phyloP scores from a whole-genome alignment of 2,797 vertebrate species.

The Labroides dimidiatus region DNA sequence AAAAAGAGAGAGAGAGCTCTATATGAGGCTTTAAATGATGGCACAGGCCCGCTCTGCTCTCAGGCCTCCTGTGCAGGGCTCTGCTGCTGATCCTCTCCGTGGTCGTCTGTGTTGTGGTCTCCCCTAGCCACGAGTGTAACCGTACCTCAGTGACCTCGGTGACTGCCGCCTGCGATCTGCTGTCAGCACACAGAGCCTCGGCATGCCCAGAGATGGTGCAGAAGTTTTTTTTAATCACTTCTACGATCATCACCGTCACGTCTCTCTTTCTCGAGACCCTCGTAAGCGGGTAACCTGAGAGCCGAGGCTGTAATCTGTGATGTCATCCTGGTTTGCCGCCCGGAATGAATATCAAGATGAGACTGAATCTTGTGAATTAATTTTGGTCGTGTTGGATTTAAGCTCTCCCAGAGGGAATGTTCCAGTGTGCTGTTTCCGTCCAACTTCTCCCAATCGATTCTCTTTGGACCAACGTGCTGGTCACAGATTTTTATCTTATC shows the following conservation, averaged over 20 bases:
- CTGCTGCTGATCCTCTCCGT: conserved; percentile 18
- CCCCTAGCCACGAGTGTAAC: conserved; percentile 53
- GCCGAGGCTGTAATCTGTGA: conserved; percentile 40
- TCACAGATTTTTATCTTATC: conserved; percentile 36
- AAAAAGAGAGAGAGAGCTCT: background rate
- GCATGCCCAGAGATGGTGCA: conserved; percentile 31
- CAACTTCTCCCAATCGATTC: conserved; percentile 56
- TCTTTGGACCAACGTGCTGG: conserved; percentile 34
- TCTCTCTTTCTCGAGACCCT: conserved; percentile 8
- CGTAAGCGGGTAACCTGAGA: conserved; percentile 48
- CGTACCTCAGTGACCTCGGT: conserved; percentile 63
- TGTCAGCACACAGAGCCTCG: conserved; percentile 38
- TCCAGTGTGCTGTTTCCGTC: conserved; percentile 32
- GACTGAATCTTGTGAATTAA: conserved; percentile 24
- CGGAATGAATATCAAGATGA: conserved; percentile 32
- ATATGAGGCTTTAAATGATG: background rate
- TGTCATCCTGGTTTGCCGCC: conserved; percentile 42
- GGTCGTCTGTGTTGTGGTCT: conserved; percentile 41
- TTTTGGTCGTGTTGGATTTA: conserved; percentile 26
- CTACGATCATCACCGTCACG: conserved; percentile 49
- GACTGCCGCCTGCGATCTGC: conserved; percentile 38
- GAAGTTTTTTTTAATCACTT: conserved; percentile 45
- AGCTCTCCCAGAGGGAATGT: conserved; percentile 37
- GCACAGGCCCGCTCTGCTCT: background rate
- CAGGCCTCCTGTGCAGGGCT: conserved; percentile 17